A percentile compares a stretch with the other conserved stretches of the same genome.
These are phyloP conservation scores for Capreolus pygargus DNA, from an alignment of 2,113 vertebrate genomes.

Conservation along the genomic window DNA sequence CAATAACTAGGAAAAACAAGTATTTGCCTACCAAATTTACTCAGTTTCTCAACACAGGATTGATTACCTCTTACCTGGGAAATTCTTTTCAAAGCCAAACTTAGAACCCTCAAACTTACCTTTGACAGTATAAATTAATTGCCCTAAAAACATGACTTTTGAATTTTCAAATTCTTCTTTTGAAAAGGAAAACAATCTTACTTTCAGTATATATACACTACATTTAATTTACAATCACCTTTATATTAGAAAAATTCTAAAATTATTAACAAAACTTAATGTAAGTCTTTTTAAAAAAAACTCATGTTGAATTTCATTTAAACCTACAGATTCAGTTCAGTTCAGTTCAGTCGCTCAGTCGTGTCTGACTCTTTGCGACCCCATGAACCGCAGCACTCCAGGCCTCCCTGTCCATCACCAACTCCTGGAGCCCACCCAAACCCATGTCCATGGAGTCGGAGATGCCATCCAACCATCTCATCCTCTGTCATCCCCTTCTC, in stretches of 20 bases:
- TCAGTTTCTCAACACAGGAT: neutral
- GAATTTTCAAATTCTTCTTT: neutral
- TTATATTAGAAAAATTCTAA: neutral
- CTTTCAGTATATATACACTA: neutral
- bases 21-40: neutral
- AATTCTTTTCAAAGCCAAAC: neutral
- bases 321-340: neutral
- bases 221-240: neutral
- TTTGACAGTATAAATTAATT: neutral
- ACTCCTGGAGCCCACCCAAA: too few species aligned
- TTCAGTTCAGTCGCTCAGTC: too few species aligned
- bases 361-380: too few species aligned
- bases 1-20: neutral
- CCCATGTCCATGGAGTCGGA: too few species aligned
- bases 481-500: too few species aligned
- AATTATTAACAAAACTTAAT: neutral
- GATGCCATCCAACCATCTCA: too few species aligned
- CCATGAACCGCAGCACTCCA: too few species aligned
- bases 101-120: fast-evolving
- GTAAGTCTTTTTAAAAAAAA: neutral
- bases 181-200: neutral
- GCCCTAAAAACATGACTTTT: neutral
- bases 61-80: neutral
- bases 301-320: neutral
- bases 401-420: too few species aligned